These are phyloP conservation scores for Pristionchus exspectatus DNA, from an alignment of 2,888 invertebrate genomes.

Conservation along the genomic window DNA sequence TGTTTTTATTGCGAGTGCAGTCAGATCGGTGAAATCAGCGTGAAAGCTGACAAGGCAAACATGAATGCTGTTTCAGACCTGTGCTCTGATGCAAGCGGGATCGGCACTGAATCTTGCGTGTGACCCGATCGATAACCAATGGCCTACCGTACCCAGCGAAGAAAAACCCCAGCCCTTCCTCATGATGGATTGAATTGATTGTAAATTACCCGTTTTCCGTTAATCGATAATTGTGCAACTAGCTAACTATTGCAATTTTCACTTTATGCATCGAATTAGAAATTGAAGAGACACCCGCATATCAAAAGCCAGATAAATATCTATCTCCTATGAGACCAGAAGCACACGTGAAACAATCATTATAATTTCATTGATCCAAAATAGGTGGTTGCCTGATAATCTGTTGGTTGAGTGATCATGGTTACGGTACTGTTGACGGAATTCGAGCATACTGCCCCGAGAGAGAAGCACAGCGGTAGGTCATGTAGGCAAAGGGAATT, in stretches of 20 bases:
- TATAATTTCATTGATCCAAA: background rate
- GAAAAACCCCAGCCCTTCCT: background rate
- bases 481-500: constrained; percentile 50
- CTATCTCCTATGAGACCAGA: background rate
- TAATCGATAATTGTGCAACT: no score
- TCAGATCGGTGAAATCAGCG: background rate
- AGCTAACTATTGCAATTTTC: no score
- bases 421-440: background rate
- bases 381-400: background rate
- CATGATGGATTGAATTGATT: background rate
- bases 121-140: background rate
- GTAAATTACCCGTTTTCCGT: background rate
- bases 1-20: background rate
- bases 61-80: background rate
- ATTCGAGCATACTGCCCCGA: constrained; percentile 8
- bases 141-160: background rate
- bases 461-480: constrained; percentile 25
- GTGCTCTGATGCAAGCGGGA: constrained; percentile 17
- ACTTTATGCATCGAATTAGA: background rate
- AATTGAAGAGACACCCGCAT: background rate
- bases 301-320: background rate
- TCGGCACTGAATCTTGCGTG: constrained; percentile 4
- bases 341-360: background rate
- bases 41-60: background rate
- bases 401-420: background rate